Conservation (phyloP, 2,888 invertebrate species). For the Tridacna crocea region DNA sequence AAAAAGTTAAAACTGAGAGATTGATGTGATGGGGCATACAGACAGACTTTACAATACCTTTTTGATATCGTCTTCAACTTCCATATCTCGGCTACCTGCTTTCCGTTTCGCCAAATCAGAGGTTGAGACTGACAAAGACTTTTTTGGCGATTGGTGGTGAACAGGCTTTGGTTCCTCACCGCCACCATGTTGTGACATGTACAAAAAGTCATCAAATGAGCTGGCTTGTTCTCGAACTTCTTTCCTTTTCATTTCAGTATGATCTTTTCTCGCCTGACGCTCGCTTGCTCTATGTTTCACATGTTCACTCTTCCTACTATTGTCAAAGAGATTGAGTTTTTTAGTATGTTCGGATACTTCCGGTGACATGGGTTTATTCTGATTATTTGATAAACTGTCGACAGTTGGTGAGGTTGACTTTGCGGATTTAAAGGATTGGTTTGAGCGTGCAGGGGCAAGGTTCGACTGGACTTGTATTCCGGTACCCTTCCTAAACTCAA, state of each 20-base stretch:
- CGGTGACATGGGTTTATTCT: slow-evolving; percentile 10
- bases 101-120: slow-evolving; percentile 24
- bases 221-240: slow-evolving; percentile 39
- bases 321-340: slow-evolving; percentile 3
- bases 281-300: not conserved
- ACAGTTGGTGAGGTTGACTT: not conserved
- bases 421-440: not conserved
- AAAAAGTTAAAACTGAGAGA: too few species aligned
- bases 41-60: slow-evolving; percentile 16
- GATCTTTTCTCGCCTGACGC: slow-evolving; percentile 2
- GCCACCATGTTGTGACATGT: slow-evolving; percentile 51
- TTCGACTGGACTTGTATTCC: not conserved
- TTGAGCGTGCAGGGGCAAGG: slow-evolving; percentile 12
- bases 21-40: too few species aligned
- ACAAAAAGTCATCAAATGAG: slow-evolving; percentile 52
- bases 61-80: slow-evolving; percentile 46
- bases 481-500: slow-evolving; percentile 4
- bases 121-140: slow-evolving; percentile 36
- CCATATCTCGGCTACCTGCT: slow-evolving; percentile 5
- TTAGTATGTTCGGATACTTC: slow-evolving; percentile 18
- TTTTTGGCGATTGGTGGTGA: slow-evolving; percentile 26
- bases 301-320: slow-evolving; percentile 8
- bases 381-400: not conserved
- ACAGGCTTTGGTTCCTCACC: slow-evolving; percentile 37
- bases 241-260: slow-evolving; percentile 28